Base-by-base conservation (phyloP, 2,797 vertebrate genomes). In the Heteromormyrus szaboi region DNA sequence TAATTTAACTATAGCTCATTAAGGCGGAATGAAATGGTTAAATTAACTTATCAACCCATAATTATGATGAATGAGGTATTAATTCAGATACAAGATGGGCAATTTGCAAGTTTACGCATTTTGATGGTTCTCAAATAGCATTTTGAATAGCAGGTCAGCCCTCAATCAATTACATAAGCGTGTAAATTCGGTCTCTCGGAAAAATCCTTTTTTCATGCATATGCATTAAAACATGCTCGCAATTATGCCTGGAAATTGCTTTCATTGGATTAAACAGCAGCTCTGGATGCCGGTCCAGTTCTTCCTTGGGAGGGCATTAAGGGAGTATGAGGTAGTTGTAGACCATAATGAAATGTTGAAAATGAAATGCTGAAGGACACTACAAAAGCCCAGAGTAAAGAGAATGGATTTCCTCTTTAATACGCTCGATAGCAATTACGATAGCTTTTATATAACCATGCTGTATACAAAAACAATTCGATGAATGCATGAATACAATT, bases 1-100 rank as follows among this genome's bases (percentile, higher is more conserved):
- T 99, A 99, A 99, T 99, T 99, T 99, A 99, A 99, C 98, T 99
- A 99, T 99, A 99, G 98, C 97, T 99, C 98, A 99, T 99, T 99
- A 99, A 98, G 98, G 97, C 97, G 96, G 97, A 99, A 99, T 99
- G 97, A 99, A 99, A 99, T 98, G 98, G 98, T 99, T 99, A 99
- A 99, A 99, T 99, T 99, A 99, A 98, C 98, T 99, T 99, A 99
- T 99, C 98, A 99, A 97, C 97, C 96, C 97, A 98, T 99, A 99
- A 99, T 99, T 98, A 99, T 99, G 99, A 99, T 99, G 98, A 99
- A 99, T 99, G 98, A 96, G 97, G 97, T 98, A 99, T 99, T 99
- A 99, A 99, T 99, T 98, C 98, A 98, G 96, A 98, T 98, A 99
- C 98, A 99, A 99, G 98, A 97, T 98, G 97, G 97, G 97, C 97